Evolutionary conservation across 2,888 invertebrate genomes (phyloP).

Genomic region (Eupeodes luniger): DNA sequence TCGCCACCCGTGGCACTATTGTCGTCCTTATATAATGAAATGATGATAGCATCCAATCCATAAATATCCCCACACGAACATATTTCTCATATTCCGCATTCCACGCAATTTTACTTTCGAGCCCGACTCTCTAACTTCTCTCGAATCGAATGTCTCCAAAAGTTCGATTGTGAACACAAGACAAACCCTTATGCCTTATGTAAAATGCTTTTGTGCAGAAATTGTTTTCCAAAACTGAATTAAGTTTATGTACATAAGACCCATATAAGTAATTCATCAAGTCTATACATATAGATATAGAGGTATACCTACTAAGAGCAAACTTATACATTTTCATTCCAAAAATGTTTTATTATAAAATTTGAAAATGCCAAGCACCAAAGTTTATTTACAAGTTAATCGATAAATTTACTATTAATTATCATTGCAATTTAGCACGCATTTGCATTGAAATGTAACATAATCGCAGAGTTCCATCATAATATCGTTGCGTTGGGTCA

Average conservation of each 20-base stretch:
- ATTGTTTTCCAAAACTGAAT: neutral
- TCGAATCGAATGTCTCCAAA: neutral
- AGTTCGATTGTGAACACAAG: conserved; percentile 43
- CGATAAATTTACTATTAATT: conserved; percentile 56
- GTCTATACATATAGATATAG: neutral
- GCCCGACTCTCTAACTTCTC: neutral
- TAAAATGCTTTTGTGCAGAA: conserved; percentile 33
- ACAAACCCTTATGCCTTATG: conserved; percentile 21
- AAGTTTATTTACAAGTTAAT: conserved; percentile 52
- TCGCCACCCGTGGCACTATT: too few relatives aligned
- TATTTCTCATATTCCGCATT: conserved; percentile 37
- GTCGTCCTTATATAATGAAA: neutral
- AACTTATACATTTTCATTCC: neutral
- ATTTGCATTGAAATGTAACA: neutral
- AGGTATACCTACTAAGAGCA: neutral
- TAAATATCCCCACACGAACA: conserved; percentile 29
- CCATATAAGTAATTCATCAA: neutral
- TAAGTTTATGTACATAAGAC: neutral
- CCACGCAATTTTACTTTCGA: conserved; percentile 3
- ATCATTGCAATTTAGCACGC: conserved; percentile 63
- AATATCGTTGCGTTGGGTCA: neutral
- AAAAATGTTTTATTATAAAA: neutral
- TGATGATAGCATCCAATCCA: conserved; percentile 9
- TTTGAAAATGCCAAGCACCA: conserved; percentile 19
- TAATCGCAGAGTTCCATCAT: conserved; percentile 2